Percentiles rank a stretch among this genome's conserved stretches.
phyloP scores from a whole-genome alignment of 2,113 vertebrate species.

The Gadus macrocephalus region DNA sequence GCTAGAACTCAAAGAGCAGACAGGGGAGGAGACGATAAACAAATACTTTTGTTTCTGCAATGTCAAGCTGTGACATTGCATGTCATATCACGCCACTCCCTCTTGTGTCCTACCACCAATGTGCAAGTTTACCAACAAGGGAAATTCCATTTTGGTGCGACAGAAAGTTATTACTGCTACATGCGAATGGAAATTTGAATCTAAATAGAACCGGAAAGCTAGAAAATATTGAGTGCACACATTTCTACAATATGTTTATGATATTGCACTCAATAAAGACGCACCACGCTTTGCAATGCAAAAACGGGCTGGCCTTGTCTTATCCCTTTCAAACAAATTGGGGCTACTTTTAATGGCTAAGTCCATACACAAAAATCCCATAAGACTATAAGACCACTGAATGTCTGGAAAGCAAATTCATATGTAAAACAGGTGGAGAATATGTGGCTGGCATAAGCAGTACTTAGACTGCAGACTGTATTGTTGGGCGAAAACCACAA shows the following conservation, averaged over 20 bases:
- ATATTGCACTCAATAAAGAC: conserved; percentile 31
- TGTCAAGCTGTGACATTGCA: conserved; percentile 13
- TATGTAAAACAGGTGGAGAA: conserved; percentile 55
- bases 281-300: conserved; percentile 66
- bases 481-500: too few relatives aligned
- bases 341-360: conserved; percentile 52
- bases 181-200: not conserved
- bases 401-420: conserved; percentile 63
- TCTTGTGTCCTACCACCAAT: conserved; percentile 29
- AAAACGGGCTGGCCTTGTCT: conserved; percentile 46
- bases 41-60: too few relatives aligned
- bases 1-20: too few relatives aligned
- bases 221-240: conserved; percentile 7
- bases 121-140: conserved; percentile 35
- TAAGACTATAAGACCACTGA: conserved; percentile 56
- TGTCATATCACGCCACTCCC: conserved; percentile 16
- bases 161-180: not conserved
- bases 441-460: conserved; percentile 21
- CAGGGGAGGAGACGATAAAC: too few relatives aligned
- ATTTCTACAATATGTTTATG: conserved; percentile 11
- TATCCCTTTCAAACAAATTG: conserved; percentile 50
- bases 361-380: conserved; percentile 42
- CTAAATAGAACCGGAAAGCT: conserved; percentile 1
- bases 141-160: not conserved
- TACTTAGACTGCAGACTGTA: not conserved